Evolutionary conservation across 2,888 invertebrate species (phyloP).

Genomic region (Pachycephus smyrnensis): DNA sequence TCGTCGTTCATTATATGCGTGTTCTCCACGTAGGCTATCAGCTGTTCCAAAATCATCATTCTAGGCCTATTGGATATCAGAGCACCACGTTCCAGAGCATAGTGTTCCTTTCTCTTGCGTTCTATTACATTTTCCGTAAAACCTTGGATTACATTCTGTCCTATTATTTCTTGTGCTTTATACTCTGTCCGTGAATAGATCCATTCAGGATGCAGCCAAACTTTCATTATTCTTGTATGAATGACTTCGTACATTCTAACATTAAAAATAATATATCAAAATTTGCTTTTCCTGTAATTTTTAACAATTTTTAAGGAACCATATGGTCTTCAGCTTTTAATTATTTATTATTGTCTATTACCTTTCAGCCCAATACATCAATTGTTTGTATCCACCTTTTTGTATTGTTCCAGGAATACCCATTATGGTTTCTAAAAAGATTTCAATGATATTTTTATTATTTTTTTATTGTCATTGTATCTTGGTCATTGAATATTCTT

Average conservation of each 20-base stretch:
- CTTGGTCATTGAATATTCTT: background rate
- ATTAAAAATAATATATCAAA: background rate
- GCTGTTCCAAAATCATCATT: constrained; percentile 32
- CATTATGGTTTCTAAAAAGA: constrained; percentile 37
- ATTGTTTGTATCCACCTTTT: constrained; percentile 29
- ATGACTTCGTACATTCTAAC: constrained; percentile 38
- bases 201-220: constrained; percentile 41
- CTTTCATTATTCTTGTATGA: constrained; percentile 39
- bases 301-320: background rate
- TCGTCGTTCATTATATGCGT: constrained; percentile 27
- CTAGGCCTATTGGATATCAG: constrained; percentile 27
- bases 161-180: constrained; percentile 28
- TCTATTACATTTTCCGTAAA: constrained; percentile 37
- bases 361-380: constrained; percentile 27
- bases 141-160: constrained; percentile 29
- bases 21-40: constrained; percentile 27
- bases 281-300: background rate
- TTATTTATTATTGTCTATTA: background rate
- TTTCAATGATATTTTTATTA: background rate
- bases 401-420: constrained; percentile 36
- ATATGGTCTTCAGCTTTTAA: background rate
- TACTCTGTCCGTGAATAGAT: constrained; percentile 29
- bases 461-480: background rate
- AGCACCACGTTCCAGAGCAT: constrained; percentile 22
- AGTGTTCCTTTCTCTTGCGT: constrained; percentile 36